phyloP scores from a whole-genome alignment of 2,888 invertebrate species.

The Nebria salina region DNA sequence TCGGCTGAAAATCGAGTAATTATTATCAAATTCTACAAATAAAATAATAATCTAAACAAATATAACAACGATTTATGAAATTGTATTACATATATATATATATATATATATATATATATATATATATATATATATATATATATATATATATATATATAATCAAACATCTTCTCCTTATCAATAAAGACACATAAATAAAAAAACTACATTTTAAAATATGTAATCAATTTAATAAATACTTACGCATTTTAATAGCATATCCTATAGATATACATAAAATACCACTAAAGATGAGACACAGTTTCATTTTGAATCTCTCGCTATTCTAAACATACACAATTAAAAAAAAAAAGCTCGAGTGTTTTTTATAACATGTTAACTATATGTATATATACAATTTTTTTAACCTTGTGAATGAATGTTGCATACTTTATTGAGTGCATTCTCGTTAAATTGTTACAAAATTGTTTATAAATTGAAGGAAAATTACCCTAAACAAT shows the following conservation, averaged over 20 bases:
- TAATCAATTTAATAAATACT: not conserved
- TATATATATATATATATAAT: too few species aligned
- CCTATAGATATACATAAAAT: not conserved
- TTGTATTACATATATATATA: too few species aligned
- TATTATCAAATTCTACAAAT: not conserved
- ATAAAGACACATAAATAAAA: not conserved
- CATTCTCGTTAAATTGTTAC: conserved; percentile 21
- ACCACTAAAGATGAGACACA: not conserved
- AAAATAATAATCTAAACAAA: too few species aligned
- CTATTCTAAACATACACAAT: not conserved
- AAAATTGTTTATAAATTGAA: conserved; percentile 31
- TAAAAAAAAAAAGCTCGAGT: not conserved
- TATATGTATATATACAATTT: conserved; percentile 3
- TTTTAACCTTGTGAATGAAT: not conserved
- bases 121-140: too few species aligned
- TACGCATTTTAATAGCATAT: not conserved
- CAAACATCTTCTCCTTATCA: too few species aligned
- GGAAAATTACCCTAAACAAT: conserved; percentile 16
- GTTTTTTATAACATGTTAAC: not conserved
- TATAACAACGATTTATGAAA: too few species aligned
- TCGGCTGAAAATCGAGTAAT: conserved; percentile 47
- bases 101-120: too few species aligned
- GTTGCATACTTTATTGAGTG: conserved; percentile 8
- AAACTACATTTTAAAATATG: not conserved
- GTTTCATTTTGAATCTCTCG: not conserved